These are phyloP conservation scores for Hippocampus barbouri DNA, from an alignment of 2,113 vertebrate species.

Conservation along the genomic window DNA sequence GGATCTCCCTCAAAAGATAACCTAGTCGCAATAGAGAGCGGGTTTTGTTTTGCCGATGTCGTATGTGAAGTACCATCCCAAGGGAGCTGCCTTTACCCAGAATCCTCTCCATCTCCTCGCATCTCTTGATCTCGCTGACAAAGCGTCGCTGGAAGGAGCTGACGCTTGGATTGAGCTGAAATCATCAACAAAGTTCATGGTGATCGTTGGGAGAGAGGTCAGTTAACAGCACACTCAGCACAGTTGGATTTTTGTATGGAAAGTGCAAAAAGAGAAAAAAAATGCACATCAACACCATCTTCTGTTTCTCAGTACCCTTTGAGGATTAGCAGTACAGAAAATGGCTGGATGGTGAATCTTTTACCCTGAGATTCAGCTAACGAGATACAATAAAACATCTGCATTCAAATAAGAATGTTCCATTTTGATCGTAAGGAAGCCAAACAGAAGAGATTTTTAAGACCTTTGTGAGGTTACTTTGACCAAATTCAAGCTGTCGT, in stretches of 20 bases:
- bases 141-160: conserved; percentile 96
- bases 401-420: no score
- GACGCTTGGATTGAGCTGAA: conserved; percentile 91
- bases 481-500: no score
- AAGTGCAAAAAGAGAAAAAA: background rate
- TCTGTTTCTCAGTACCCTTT: background rate
- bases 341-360: no score
- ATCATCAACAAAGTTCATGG: conserved; percentile 21
- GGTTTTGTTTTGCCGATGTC: background rate
- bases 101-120: conserved; percentile 96
- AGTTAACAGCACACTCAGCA: background rate
- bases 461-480: no score
- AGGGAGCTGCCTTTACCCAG: conserved; percentile 67
- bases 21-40: conserved; percentile 62
- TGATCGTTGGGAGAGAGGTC: background rate
- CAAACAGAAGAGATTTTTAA: no score
- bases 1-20: conserved; percentile 91
- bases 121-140: conserved; percentile 95
- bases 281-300: background rate
- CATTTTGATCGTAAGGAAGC: no score
- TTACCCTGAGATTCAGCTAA: no score
- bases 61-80: background rate
- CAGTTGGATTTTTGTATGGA: background rate
- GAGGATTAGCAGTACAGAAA: no score
- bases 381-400: no score